Percentiles rank a stretch among this genome's conserved stretches.
phyloP scores from a whole-genome alignment of 2,113 vertebrate species.

The Otocyon megalotis region DNA sequence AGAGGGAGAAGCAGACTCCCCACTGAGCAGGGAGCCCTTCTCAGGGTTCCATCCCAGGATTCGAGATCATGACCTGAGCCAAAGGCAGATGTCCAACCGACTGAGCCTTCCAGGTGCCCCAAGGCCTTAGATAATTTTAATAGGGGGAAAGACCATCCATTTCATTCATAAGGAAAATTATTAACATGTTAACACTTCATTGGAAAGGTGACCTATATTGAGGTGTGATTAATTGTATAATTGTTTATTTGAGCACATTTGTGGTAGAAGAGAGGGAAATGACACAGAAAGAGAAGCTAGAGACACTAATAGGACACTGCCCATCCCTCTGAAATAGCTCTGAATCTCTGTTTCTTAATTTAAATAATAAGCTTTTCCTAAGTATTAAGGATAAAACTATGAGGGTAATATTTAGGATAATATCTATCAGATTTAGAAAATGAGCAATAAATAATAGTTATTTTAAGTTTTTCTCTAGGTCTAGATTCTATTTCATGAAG shows the following conservation, averaged over 20 bases:
- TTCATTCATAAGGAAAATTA: background rate
- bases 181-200: background rate
- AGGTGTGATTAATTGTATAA: background rate
- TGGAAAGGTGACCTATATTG: background rate
- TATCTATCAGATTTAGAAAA: slow-evolving; percentile 48
- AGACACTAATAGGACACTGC: background rate
- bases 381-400: background rate
- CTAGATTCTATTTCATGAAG: background rate
- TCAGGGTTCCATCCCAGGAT: background rate
- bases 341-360: background rate
- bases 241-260: background rate
- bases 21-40: background rate
- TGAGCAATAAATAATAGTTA: background rate
- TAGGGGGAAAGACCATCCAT: background rate
- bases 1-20: background rate
- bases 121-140: background rate
- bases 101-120: background rate
- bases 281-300: background rate
- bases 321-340: background rate
- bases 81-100: background rate
- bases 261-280: background rate
- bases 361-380: background rate
- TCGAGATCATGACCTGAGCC: background rate
- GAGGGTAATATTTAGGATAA: background rate
- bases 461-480: background rate